Evolutionary conservation across 1,140 invertebrate genomes (phyloP).

Genomic region (Drosophila tropicalis): DNA sequence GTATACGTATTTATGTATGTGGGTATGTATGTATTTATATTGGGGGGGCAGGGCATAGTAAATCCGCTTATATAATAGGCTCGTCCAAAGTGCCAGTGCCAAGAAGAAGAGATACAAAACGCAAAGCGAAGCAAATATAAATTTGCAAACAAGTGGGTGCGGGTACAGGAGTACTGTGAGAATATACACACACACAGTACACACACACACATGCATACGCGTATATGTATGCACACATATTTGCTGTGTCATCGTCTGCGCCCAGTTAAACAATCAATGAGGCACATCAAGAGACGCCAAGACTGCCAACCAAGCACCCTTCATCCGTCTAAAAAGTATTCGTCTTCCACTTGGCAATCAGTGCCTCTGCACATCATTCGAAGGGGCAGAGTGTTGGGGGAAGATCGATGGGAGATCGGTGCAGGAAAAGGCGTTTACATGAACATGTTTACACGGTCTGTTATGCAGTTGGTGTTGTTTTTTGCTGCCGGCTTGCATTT

Average conservation of each 20-base stretch:
- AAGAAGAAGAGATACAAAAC: constrained; percentile 62
- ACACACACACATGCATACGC: neutral
- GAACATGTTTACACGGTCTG: constrained; percentile 52
- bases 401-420: constrained; percentile 11
- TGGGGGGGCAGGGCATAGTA: constrained; percentile 48
- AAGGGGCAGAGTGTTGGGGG: neutral
- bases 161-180: constrained; percentile 8
- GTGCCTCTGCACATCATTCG: neutral
- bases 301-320: neutral
- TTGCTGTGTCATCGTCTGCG: constrained; percentile 42
- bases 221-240: neutral
- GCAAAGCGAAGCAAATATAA: constrained; percentile 58
- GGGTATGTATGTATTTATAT: neutral
- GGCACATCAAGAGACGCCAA: constrained; percentile 17
- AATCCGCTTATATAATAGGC: constrained; percentile 52
- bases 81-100: constrained; percentile 18
- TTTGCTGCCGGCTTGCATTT: constrained; percentile 51
- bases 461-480: constrained; percentile 13
- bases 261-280: constrained; percentile 65
- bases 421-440: constrained; percentile 34
- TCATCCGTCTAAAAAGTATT: constrained; percentile 22
- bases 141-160: constrained; percentile 53
- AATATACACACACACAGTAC: neutral
- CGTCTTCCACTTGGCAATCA: constrained; percentile 10
- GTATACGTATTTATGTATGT: neutral